A percentile compares a stretch with the other conserved stretches of the same genome.
Evolutionary conservation across 2,797 vertebrate species (phyloP).

Genomic region (Dicrostonyx torquatus): DNA sequence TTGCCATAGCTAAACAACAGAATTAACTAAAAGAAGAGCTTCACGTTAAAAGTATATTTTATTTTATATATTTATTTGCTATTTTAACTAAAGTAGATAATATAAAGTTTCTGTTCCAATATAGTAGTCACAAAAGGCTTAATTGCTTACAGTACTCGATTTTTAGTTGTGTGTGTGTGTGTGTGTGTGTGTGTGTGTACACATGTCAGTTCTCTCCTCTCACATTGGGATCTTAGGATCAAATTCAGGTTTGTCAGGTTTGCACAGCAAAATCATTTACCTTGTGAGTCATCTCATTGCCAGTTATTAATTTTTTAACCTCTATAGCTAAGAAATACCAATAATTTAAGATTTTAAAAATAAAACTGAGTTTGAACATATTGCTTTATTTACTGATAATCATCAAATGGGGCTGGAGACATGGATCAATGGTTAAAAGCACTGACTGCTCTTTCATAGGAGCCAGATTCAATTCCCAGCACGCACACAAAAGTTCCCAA

Average conservation of each 20-base stretch:
- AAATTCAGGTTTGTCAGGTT: neutral
- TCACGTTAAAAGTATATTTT: neutral
- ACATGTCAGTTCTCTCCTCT: neutral
- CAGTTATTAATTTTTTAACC: neutral
- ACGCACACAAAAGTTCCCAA: neutral
- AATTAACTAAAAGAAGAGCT: conserved; percentile 60
- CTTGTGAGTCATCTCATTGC: neutral
- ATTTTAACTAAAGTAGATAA: conserved; percentile 64
- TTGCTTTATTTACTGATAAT: conserved; percentile 50
- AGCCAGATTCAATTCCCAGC: too few species aligned
- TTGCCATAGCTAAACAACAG: conserved; percentile 69
- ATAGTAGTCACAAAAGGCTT: conserved; percentile 47
- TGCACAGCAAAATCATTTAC: neutral
- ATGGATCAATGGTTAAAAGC: neutral
- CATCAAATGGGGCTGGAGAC: neutral
- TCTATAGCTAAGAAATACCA: conserved; percentile 10
- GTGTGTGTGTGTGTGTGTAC: too few species aligned
- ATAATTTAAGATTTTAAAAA: conserved; percentile 55
- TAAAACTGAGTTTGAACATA: conserved; percentile 42
- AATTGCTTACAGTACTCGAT: conserved; percentile 57
- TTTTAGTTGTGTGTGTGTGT: conserved; percentile 30
- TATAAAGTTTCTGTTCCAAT: conserved; percentile 64
- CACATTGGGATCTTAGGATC: neutral
- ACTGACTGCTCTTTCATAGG: neutral
- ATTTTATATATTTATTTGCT: neutral